Evolutionary conservation across 2,113 vertebrate genomes (phyloP).

Genomic region (Canis aureus): DNA sequence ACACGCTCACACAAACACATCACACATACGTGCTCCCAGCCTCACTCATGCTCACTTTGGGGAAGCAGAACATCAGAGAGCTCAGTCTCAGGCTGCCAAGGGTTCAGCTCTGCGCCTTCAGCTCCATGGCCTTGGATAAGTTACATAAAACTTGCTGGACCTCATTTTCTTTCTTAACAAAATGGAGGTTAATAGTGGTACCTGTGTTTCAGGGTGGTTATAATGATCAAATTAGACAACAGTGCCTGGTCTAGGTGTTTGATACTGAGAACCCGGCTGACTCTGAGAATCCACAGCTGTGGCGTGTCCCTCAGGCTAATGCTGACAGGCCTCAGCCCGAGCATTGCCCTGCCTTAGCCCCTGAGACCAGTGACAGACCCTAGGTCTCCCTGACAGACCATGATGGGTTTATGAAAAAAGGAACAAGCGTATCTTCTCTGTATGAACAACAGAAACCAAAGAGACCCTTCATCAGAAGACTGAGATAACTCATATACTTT

Average conservation of each 20-base stretch:
- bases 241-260: not conserved
- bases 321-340: fast-evolving
- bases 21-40: not conserved
- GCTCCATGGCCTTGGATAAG: not conserved
- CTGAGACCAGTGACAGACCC: not conserved
- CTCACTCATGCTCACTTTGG: not conserved
- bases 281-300: not conserved
- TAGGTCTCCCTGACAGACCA: slow-evolving; percentile 18
- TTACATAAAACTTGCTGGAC: not conserved
- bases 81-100: not conserved
- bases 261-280: not conserved
- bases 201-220: not conserved
- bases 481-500: too few species aligned
- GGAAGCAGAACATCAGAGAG: not conserved
- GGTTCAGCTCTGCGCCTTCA: not conserved
- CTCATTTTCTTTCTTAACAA: not conserved
- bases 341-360: not conserved
- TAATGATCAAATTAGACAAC: not conserved
- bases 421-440: not conserved
- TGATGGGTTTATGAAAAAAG: not conserved
- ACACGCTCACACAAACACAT: too few species aligned
- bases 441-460: not conserved
- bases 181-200: not conserved
- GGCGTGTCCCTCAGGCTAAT: fast-evolving
- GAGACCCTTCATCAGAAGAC: not conserved